Evolutionary conservation across 92 coral and sea anemone genomes (phyloP), one percentile per base, ranked within the genome.

Genomic region (Palythoa heliodiscus): DNA sequence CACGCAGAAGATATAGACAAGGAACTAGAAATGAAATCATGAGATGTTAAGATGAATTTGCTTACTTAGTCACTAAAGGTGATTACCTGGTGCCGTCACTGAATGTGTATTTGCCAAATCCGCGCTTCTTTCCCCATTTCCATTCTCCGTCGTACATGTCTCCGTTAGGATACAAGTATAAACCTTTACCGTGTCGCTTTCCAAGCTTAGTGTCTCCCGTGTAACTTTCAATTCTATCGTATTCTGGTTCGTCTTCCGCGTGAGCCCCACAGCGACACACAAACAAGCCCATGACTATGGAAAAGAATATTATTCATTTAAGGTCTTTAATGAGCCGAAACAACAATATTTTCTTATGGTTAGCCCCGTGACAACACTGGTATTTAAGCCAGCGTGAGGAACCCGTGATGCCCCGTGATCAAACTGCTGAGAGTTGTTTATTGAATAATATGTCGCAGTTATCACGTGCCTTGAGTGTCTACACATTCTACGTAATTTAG

Each of bases 101-200:
- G 37, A 6, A 80, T 1, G 91, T 92, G 43, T 93, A 95, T 4
- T 67, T 68, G 24, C 98, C 98, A 77, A 70, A 91, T 0, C 98
- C 98, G 64, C 92, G 97, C 78, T 92, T 95, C 77, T 85, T 81
- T 11, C 93, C 87, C 88, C 88, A 88, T 71, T 87, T 87, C 98
- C 98, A 95, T 24, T 93, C 64, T 11, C 98, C 98, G 22, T 92
- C 90, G 70, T 92, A 95, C 5, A 64, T 73, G 83, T 93, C 98
- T 3, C 98, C 98, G 83, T 95, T 93, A 20, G 43, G 63, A 66
- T 89, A 95, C 53, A 77, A 79, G 29, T 86, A 95, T 5, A 83
- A 61, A 38, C 98, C 98, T 79, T 86, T 86, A 0, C 98, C 98
- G 81, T 95, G 98, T 57, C 90, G 67, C 78, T 76, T 68, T 11